Conservation (phyloP, 2,888 invertebrate genomes). For the Acleris emargana region DNA sequence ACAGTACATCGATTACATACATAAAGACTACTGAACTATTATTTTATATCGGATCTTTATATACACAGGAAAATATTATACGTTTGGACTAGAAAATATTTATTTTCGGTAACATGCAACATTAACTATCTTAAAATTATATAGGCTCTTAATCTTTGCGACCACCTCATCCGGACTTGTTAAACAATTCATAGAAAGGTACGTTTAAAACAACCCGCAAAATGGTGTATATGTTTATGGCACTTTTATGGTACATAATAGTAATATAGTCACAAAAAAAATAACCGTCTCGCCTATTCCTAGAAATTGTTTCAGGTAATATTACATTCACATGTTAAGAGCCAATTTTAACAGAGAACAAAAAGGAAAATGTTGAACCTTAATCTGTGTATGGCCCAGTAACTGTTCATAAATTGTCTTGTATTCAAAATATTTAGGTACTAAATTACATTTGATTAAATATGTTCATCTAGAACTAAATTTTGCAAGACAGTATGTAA, state of each 20-base stretch:
- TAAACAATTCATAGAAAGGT: constrained; percentile 9
- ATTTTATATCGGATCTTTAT: constrained; percentile 27
- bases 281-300: too few species aligned
- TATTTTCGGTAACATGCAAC: constrained; percentile 32
- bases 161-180: constrained; percentile 16
- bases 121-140: constrained; percentile 29
- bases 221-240: constrained; percentile 18
- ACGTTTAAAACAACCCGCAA: constrained; percentile 10
- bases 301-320: too few species aligned
- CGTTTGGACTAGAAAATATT: constrained; percentile 38
- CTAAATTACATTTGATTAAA: constrained; percentile 18
- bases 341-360: too few species aligned
- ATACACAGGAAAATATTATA: constrained; percentile 34
- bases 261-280: too few species aligned
- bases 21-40: constrained; percentile 31
- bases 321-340: too few species aligned
- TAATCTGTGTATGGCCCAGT: background rate
- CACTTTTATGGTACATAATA: constrained; percentile 18
- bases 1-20: constrained; percentile 8
- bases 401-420: constrained; percentile 9
- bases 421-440: background rate
- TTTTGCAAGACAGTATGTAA: too few species aligned
- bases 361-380: too few species aligned
- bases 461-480: constrained; percentile 2
- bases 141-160: constrained; percentile 28